Evolutionary conservation across 2,888 invertebrate species (phyloP), one percentile per base, ranked within the genome.

Genomic region (Mellilla xanthometata): DNA sequence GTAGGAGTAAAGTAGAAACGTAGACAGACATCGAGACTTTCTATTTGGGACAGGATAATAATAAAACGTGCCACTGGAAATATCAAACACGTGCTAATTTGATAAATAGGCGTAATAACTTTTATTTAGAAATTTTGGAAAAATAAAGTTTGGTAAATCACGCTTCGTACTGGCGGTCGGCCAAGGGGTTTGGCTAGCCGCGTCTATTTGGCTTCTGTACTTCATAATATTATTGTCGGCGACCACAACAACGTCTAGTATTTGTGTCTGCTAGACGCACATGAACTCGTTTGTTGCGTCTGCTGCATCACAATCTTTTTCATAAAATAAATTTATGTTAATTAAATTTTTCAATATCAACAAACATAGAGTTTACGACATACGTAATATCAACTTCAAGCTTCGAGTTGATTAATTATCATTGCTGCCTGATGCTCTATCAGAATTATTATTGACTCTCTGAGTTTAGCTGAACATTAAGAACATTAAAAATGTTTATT

Each of bases 161-260:
- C 49, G 49, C 57, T 55, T 51, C 57, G 62, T 62, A 64, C 62
- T 78, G 79, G 78, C 76, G 26, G 24, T 11, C 36, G 38, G 68
- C 79, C 78, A 58, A 73, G 63, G 55, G 58, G 56, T 55, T 54
- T 56, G 58, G 58, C 57, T 60, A 62, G 58, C 45, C 51, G 49
- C 42, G 52, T 54, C 53, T 58, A 38, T 54, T 55, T 54, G 54
- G 53, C 56, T 45, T 52, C 28, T 9, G 60, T 54, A 63, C 61
- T 63, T 65, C 53, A 65, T 62, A 59, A 70, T 66, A 61, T 65
- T 64, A 59, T 60, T 60, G 62, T 62, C 43, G 39, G 48, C 56
- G 59, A 63, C 58, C 60, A 67, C 68, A 63, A 68, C 61, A 65
- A 56, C 60, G 69, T 74, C 71, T 73, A 63, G 64, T 59, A 58